These are phyloP conservation scores for Perccottus glenii DNA, from an alignment of 2,113 vertebrate species.

Conservation along the genomic window DNA sequence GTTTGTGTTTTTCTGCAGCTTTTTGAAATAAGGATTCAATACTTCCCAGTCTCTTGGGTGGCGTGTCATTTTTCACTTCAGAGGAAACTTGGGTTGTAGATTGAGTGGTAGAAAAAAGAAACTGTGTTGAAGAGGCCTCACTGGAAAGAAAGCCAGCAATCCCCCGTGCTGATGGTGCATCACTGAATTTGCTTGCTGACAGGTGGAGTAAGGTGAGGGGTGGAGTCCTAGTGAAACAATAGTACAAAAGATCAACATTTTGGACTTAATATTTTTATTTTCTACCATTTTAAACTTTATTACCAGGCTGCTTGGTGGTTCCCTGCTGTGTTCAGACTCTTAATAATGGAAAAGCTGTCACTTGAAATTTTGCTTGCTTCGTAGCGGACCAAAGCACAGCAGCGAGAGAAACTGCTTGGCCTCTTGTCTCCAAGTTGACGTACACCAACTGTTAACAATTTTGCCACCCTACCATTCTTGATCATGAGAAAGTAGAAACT, in stretches of 20 bases:
- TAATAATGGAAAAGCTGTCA: conserved; percentile 88
- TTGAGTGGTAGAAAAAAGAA: conserved; percentile 22
- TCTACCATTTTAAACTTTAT: conserved; percentile 15
- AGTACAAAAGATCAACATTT: not conserved
- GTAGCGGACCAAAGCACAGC: conserved; percentile 86
- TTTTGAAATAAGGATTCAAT: conserved; percentile 89
- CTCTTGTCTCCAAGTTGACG: conserved; percentile 83
- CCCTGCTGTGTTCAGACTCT: conserved; percentile 87
- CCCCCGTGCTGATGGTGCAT: conserved; percentile 73
- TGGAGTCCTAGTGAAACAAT: conserved; percentile 83
- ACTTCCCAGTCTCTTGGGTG: conserved; percentile 63
- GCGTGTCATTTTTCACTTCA: conserved; percentile 39
- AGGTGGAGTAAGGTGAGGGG: conserved; percentile 87
- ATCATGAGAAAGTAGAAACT: not conserved
- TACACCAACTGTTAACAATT: conserved; percentile 84
- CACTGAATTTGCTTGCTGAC: conserved; percentile 87
- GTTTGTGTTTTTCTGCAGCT: conserved; percentile 78
- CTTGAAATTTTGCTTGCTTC: conserved; percentile 87
- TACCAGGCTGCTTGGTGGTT: conserved; percentile 89
- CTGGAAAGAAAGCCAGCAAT: conserved; percentile 85
- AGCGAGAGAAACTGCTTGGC: conserved; percentile 83
- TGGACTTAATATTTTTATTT: not conserved
- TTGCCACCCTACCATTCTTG: conserved; percentile 91
- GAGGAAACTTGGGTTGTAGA: conserved; percentile 27
- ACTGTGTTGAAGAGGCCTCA: conserved; percentile 70